Conservation (phyloP, 1,140 invertebrate genomes). For the Zophobas atratus region DNA sequence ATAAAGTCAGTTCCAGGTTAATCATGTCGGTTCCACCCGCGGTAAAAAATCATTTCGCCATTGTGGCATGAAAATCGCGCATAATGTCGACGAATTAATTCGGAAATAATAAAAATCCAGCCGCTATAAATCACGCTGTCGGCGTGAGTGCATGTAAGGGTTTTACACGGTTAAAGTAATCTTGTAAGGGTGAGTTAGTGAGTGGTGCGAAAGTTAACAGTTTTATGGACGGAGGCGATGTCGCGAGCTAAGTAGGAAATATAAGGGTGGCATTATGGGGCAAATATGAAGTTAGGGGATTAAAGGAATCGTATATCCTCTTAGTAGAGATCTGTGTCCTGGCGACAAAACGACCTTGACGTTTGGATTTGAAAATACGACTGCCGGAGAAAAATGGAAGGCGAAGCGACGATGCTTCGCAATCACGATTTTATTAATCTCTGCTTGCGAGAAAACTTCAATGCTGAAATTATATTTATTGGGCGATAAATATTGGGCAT, state of each 20-base stretch:
- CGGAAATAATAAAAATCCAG: not conserved
- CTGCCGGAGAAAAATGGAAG: too few relatives aligned
- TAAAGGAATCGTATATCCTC: constrained; percentile 33
- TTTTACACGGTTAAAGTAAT: constrained; percentile 40
- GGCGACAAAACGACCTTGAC: constrained; percentile 20
- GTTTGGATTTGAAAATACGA: constrained; percentile 2
- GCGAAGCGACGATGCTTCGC: too few relatives aligned
- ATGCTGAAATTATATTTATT: too few relatives aligned
- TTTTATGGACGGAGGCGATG: constrained; percentile 23
- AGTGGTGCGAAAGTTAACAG: constrained; percentile 26
- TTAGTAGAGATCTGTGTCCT: constrained; percentile 13
- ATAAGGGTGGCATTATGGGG: constrained; percentile 23
- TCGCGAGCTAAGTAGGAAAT: constrained; percentile 36
- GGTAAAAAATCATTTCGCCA: not conserved
- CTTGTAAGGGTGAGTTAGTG: constrained; percentile 33
- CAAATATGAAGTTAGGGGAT: constrained; percentile 46
- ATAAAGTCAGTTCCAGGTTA: constrained; percentile 25
- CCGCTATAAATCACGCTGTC: not conserved
- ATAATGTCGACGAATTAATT: not conserved
- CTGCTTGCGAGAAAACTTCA: too few relatives aligned
- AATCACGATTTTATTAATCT: not conserved
- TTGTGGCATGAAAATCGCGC: not conserved
- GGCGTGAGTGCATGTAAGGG: constrained; percentile 32
- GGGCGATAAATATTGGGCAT: too few relatives aligned
- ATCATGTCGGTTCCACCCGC: constrained; percentile 18